These are phyloP conservation scores for Cephus sareptanus DNA, from an alignment of 2,888 invertebrate species.

Conservation along the genomic window DNA sequence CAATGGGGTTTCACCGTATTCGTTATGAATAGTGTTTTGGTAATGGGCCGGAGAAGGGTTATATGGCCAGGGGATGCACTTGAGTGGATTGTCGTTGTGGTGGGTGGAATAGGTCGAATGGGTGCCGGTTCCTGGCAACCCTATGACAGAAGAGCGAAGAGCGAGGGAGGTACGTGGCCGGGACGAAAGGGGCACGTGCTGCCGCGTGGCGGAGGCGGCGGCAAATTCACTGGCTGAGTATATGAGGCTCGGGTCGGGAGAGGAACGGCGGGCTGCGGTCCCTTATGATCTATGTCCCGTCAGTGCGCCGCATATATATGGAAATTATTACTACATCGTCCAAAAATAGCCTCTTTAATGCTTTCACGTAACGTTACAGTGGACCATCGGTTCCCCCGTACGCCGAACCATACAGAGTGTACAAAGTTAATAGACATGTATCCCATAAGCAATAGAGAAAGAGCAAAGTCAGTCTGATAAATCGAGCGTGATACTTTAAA, in stretches of 20 bases:
- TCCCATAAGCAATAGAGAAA: background rate
- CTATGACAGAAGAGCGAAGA: background rate
- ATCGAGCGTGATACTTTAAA: background rate
- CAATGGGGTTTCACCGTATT: slow-evolving; percentile 21
- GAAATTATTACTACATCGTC: slow-evolving; percentile 47
- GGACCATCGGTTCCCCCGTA: background rate
- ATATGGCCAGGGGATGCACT: slow-evolving; percentile 44
- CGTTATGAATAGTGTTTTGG: slow-evolving; percentile 47
- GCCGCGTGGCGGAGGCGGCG: slow-evolving; percentile 27
- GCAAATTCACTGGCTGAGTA: background rate
- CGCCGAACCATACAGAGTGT: background rate
- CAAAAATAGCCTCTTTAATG: slow-evolving; percentile 43
- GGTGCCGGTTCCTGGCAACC: background rate
- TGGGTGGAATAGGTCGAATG: slow-evolving; percentile 47
- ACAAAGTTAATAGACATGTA: background rate
- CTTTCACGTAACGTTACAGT: slow-evolving; percentile 27
- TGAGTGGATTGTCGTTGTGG: slow-evolving; percentile 59
- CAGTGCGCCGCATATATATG: slow-evolving; percentile 34
- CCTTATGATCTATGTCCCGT: slow-evolving; percentile 57
- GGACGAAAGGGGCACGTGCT: slow-evolving; percentile 14
- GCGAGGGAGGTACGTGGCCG: background rate
- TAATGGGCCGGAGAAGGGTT: slow-evolving; percentile 59
- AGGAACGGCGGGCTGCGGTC: slow-evolving; percentile 15
- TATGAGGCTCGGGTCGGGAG: background rate
- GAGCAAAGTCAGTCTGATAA: background rate